These are phyloP conservation scores for Hystrix cristata DNA, from an alignment of 2,113 vertebrate species.

Conservation along the genomic window DNA sequence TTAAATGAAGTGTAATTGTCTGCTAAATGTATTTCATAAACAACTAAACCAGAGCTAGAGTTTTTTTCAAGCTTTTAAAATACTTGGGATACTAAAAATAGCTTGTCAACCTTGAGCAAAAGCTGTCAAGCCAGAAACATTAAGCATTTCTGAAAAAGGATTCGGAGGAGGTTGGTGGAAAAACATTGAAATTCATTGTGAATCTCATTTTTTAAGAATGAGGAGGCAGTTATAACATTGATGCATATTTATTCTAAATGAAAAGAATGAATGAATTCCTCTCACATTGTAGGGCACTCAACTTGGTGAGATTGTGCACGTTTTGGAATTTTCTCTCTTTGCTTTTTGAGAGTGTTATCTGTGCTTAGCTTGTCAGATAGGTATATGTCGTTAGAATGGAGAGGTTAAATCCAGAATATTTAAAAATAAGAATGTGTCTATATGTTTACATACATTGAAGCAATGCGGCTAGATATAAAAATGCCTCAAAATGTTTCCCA, in stretches of 20 bases:
- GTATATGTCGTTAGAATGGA: slow-evolving; percentile 49
- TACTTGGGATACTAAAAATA: slow-evolving; percentile 84
- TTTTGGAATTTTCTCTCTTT: slow-evolving; percentile 58
- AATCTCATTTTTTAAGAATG: slow-evolving; percentile 81
- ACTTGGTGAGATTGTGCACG: slow-evolving; percentile 51
- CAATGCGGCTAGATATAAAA: slow-evolving; percentile 68
- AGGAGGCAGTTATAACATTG: slow-evolving; percentile 75
- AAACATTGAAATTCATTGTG: slow-evolving; percentile 77
- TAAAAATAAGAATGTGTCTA: slow-evolving; percentile 23
- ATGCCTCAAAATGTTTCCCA: slow-evolving; percentile 55
- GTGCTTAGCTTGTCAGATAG: slow-evolving; percentile 53
- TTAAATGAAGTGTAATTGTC: slow-evolving; percentile 82
- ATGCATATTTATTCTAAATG: slow-evolving; percentile 81
- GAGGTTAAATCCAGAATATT: slow-evolving; percentile 24
- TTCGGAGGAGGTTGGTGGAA: slow-evolving; percentile 79
- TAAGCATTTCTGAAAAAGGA: slow-evolving; percentile 76
- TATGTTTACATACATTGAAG: slow-evolving; percentile 55
- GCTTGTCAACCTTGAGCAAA: slow-evolving; percentile 83
- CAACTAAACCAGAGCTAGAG: slow-evolving; percentile 71
- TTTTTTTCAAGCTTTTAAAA: slow-evolving; percentile 79
- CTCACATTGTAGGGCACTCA: slow-evolving; percentile 23
- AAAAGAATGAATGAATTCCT: slow-evolving; percentile 79
- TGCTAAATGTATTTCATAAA: slow-evolving; percentile 80
- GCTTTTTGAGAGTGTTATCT: not conserved
- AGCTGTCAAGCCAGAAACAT: slow-evolving; percentile 82